Conservation (phyloP, 2,888 invertebrate genomes). For the Platycheirus rosarum region DNA sequence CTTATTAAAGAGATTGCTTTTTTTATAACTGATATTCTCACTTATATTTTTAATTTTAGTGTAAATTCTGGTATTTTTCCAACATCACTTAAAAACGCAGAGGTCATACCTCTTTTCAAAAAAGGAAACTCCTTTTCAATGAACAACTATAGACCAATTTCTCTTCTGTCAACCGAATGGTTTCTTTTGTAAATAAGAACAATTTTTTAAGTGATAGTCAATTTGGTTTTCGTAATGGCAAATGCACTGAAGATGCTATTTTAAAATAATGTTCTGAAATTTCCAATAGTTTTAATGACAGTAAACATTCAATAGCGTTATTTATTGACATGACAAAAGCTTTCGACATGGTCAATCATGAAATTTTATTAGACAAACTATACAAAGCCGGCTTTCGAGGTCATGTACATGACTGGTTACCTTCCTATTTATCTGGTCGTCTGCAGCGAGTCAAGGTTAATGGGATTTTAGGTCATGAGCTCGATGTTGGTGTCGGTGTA, state of each 20-base stretch:
- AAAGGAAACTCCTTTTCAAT: background rate
- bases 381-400: too few species aligned
- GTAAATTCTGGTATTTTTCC: background rate
- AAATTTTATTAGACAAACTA: too few species aligned
- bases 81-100: background rate
- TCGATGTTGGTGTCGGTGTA: too few species aligned
- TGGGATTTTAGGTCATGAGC: too few species aligned
- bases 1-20: conserved; percentile 9
- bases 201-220: conserved; percentile 1
- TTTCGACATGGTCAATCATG: too few species aligned
- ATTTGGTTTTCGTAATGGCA: conserved; percentile 5
- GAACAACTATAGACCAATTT: conserved; percentile 1
- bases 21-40: background rate
- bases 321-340: too few species aligned
- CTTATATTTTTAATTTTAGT: conserved; percentile 2
- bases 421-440: too few species aligned
- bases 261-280: too few species aligned
- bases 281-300: too few species aligned
- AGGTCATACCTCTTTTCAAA: conserved; percentile 3
- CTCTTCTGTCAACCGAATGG: background rate
- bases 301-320: too few species aligned
- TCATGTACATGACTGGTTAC: too few species aligned
- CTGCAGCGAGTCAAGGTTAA: too few species aligned
- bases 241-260: conserved; percentile 12
- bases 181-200: background rate